Percentiles rank a stretch among this genome's conserved stretches.
Evolutionary conservation across 92 coral and sea anemone species (phyloP).

Genomic region (Bergia puertoricense): DNA sequence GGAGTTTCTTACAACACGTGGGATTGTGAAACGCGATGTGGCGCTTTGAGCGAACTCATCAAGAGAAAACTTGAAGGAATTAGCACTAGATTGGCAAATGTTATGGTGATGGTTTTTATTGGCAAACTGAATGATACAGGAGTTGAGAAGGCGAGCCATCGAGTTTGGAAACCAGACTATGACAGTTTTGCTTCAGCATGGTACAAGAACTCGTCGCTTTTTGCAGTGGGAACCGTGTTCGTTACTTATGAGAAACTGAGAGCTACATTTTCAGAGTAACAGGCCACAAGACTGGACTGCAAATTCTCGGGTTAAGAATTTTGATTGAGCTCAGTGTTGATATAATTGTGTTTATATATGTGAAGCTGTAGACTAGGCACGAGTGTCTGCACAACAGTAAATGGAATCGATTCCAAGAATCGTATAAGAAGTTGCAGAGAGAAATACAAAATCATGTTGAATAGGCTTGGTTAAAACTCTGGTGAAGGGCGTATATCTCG

Average conservation of each 20-base stretch:
- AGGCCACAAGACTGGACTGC: neutral
- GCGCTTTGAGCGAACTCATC: constrained; percentile 70
- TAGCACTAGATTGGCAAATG: constrained; percentile 50
- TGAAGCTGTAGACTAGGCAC: neutral
- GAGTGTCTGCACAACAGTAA: neutral
- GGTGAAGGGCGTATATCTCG: neutral
- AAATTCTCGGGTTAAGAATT: neutral
- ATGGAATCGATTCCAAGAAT: neutral
- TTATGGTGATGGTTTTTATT: constrained; percentile 75
- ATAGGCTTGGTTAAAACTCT: no score
- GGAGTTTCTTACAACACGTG: constrained; percentile 66
- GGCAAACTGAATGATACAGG: constrained; percentile 77
- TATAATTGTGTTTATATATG: neutral
- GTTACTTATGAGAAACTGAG: constrained; percentile 60
- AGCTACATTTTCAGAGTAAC: neutral
- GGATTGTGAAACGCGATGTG: constrained; percentile 83
- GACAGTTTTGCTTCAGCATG: constrained; percentile 90
- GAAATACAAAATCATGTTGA: neutral
- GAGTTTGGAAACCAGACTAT: constrained; percentile 85
- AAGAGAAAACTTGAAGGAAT: constrained; percentile 55
- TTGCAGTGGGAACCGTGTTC: constrained; percentile 86
- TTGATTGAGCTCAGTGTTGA: neutral
- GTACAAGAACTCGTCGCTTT: constrained; percentile 77
- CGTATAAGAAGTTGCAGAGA: neutral
- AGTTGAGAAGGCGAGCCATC: constrained; percentile 81